phyloP scores from a whole-genome alignment of 2,797 vertebrate species.

The Acrossocheilus wenchowensis region DNA sequence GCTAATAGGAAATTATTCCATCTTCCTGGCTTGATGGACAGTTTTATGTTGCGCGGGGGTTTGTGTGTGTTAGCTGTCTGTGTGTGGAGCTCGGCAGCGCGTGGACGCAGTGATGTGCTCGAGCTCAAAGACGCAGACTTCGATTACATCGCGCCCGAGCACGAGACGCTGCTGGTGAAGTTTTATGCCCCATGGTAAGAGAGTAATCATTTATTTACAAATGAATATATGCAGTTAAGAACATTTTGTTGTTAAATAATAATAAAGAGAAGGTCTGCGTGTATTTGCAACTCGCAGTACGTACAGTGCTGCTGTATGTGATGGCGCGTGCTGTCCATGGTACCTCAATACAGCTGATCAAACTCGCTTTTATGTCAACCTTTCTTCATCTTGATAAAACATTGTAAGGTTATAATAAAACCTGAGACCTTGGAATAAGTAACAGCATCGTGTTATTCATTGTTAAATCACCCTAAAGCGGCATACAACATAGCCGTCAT shows the following conservation, averaged over 20 bases:
- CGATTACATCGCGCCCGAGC: conserved; percentile 75
- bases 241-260: not conserved
- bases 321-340: conserved; percentile 57
- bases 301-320: not conserved
- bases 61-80: conserved; percentile 11
- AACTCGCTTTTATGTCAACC: not conserved
- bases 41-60: not conserved
- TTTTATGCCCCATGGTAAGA: conserved; percentile 84
- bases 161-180: conserved; percentile 80
- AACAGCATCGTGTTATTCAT: not conserved
- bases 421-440: not conserved
- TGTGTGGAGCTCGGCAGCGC: conserved; percentile 25
- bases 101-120: conserved; percentile 70
- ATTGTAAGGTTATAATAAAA: not conserved
- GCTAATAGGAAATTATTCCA: not conserved
- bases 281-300: not conserved
- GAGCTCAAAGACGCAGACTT: conserved; percentile 79
- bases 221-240: not conserved
- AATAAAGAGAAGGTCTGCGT: not conserved
- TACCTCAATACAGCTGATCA: conserved; percentile 17
- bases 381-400: not conserved
- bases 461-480: too few species aligned
- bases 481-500: not conserved
- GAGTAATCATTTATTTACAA: not conserved
- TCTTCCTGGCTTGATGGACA: conserved; percentile 16